Conservation (phyloP, 1,140 invertebrate genomes). For the Caenorhabditis elegans region DNA sequence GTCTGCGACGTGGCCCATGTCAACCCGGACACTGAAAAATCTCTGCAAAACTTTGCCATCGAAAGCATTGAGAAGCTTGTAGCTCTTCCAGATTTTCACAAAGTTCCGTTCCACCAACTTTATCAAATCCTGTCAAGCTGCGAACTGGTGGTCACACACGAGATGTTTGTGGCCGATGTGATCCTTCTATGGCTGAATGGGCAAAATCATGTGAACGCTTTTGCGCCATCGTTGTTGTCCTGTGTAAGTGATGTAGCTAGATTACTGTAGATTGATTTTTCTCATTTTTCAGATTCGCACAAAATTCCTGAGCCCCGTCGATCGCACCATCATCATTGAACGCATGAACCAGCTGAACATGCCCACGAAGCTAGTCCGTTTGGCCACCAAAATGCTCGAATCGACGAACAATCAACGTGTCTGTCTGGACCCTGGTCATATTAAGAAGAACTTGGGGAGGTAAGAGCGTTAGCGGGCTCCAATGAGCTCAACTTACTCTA, state of each 20-base stretch:
- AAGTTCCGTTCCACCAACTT: slow-evolving; percentile 4
- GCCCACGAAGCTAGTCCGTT: background rate
- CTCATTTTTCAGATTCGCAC: too few relatives aligned
- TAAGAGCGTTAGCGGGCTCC: background rate
- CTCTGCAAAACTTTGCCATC: background rate
- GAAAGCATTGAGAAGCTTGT: background rate
- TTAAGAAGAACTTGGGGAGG: background rate
- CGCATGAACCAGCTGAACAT: background rate
- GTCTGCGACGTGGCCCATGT: slow-evolving; percentile 21
- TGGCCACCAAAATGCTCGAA: slow-evolving; percentile 3
- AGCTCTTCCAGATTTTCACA: slow-evolving; percentile 6
- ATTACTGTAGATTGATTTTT: too few relatives aligned
- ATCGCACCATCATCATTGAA: slow-evolving; percentile 16
- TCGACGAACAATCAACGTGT: background rate
- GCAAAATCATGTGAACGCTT: slow-evolving; percentile 4
- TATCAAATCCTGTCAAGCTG: slow-evolving; percentile 15
- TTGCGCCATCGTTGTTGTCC: background rate
- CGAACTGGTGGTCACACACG: background rate
- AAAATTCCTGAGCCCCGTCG: background rate
- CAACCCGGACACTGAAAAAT: background rate
- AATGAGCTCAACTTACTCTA: too few relatives aligned
- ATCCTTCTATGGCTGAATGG: background rate
- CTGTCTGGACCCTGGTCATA: background rate
- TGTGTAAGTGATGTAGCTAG: background rate
- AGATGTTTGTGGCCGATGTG: slow-evolving; percentile 11